Base-by-base conservation (phyloP, 2,113 vertebrate genomes). In the Chaenocephalus aceratus region DNA sequence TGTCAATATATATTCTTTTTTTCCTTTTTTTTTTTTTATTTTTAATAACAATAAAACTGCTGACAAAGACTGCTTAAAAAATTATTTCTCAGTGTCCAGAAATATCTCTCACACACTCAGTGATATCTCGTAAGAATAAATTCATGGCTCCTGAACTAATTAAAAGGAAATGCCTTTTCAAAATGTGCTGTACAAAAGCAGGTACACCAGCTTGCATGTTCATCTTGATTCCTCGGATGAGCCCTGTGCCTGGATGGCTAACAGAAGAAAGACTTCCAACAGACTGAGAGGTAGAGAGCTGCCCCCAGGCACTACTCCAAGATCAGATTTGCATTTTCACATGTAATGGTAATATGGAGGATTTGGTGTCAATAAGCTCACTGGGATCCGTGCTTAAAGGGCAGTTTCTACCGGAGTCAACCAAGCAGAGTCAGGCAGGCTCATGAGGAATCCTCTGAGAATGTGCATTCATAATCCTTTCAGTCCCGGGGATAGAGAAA, bases 11-110 rank as follows among this genome's bases (percentile, higher is more conserved):
- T 96, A 95, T 88, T 94, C 90, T 92, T 89, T 30, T 30, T 30
- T 30, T 30, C 0, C 4, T 4, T 30, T 30, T 0, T 30, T 30
- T 30, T 91, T 94, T 30, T 0, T 30, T 30, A 4, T 91, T 94
- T 95, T 94, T 87, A 87, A 95, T 93, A 93, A 94, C 94, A 96
- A 96, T 95, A 96, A 96, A 96, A 96, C 93, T 91, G 94, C 93
- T 93, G 95, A 95, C 94, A 95, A 95, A 96, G 92, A 94, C 90
- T 84, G 91, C 90, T 93, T 94, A 93, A 95, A 95, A 95, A 95
- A 92, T 83, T 92, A 89, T 93, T 92, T 93, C 90, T 94, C 89
- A 92, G 92, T 94, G 89, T 93, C 91, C 91, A 89, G 93, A 94
- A 94, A 94, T 87, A 81, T 86, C 87, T 90, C 89, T 90, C 89